Conservation (phyloP, 2,888 invertebrate species). For the Eupithecia subumbrata region DNA sequence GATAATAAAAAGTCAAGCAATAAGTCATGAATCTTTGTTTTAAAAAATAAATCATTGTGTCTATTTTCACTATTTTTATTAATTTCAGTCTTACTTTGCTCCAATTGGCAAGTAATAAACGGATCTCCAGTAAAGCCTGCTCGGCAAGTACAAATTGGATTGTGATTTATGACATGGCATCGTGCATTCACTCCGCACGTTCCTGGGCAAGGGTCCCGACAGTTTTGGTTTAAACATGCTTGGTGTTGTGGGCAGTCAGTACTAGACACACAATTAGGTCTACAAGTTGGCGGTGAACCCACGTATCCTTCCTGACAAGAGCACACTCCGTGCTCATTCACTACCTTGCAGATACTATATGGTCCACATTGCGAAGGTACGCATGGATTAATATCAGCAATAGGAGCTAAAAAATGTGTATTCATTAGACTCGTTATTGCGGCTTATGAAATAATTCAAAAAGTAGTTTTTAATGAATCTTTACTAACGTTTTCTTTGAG, state of each 20-base stretch:
- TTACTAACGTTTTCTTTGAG: slow-evolving; percentile 74
- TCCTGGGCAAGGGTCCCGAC: slow-evolving; percentile 90
- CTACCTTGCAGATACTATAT: slow-evolving; percentile 89
- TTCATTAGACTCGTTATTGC: background rate
- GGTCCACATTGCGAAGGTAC: slow-evolving; percentile 91
- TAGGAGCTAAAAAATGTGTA: slow-evolving; percentile 65
- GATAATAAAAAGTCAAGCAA: slow-evolving; percentile 2
- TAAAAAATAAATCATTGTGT: slow-evolving; percentile 16
- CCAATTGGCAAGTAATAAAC: slow-evolving; percentile 88
- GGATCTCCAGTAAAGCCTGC: slow-evolving; percentile 91
- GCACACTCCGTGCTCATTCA: slow-evolving; percentile 90
- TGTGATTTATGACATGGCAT: slow-evolving; percentile 90
- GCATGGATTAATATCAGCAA: slow-evolving; percentile 85
- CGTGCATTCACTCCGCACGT: slow-evolving; percentile 89
- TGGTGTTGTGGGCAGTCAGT: slow-evolving; percentile 90
- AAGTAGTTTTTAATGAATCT: background rate
- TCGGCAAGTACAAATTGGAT: slow-evolving; percentile 91
- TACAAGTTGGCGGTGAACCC: slow-evolving; percentile 90
- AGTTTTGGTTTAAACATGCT: slow-evolving; percentile 89
- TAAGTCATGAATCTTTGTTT: background rate
- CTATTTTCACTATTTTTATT: slow-evolving; percentile 41
- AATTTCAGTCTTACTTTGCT: slow-evolving; percentile 72
- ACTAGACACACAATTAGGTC: slow-evolving; percentile 90
- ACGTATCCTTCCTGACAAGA: slow-evolving; percentile 90
- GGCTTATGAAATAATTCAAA: background rate